Conservation (phyloP, 2,797 vertebrate species). For the Pangasius macronema region DNA sequence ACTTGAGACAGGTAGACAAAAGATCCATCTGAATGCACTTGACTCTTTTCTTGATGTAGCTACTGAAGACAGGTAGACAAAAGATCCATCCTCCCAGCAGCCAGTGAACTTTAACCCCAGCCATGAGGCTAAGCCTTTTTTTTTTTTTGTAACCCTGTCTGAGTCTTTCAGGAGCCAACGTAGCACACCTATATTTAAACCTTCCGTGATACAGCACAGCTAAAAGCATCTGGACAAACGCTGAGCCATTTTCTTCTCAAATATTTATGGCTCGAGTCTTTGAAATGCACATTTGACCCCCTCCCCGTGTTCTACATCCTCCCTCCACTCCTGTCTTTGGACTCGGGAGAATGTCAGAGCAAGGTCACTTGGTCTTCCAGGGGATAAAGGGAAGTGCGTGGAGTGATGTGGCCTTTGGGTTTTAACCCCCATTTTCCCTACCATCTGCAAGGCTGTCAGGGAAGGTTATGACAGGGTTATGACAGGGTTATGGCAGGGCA, state of each 20-base stretch:
- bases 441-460: conserved; percentile 64
- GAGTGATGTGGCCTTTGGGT: conserved; percentile 58
- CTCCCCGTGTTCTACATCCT: conserved; percentile 33
- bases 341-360: conserved; percentile 53
- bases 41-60: conserved; percentile 9
- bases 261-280: conserved; percentile 50
- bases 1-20: conserved; percentile 29
- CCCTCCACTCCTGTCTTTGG: conserved; percentile 34
- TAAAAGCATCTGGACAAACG: conserved; percentile 24
- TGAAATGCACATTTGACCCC: conserved; percentile 47
- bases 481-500: conserved; percentile 48
- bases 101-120: conserved; percentile 23
- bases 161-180: conserved; percentile 29
- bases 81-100: conserved; percentile 20
- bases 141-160: neutral
- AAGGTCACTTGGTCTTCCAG: conserved; percentile 56
- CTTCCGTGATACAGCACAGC: conserved; percentile 11
- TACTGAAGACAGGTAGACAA: conserved; percentile 29
- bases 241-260: conserved; percentile 32
- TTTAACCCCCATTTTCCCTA: conserved; percentile 61
- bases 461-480: conserved; percentile 61
- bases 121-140: conserved; percentile 20
- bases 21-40: conserved; percentile 7
- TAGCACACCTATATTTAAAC: conserved; percentile 50
- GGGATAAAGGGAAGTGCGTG: conserved; percentile 46